Base-by-base conservation (phyloP, 2,888 invertebrate genomes). In the Ceraclea dissimilis region DNA sequence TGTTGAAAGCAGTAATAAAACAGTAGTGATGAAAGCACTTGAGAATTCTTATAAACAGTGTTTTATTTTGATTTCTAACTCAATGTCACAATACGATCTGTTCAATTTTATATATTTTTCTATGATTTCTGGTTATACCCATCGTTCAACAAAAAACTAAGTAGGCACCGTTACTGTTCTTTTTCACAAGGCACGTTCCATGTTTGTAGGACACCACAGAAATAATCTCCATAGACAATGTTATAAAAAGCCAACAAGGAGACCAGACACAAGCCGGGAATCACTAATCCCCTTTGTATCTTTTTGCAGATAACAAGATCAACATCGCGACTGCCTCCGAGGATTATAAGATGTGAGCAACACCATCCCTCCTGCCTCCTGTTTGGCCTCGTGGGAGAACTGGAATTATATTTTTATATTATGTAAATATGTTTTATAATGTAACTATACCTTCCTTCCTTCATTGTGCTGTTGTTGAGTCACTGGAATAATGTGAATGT, bases 271-370 rank as follows among this genome's bases (percentile, higher is more conserved):
- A 19, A 46, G 18, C 5, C 46, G 20, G 8, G 22, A 39, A 17
- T 10, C 22, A 16, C n/a, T 49, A 49, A 54, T 54, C 49, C 49
- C 22, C 31, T 49, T 46, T 54, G 54, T 54, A 54, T 54, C 54
- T 54, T 22, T 54, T 16, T 33, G 39, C 54, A 54, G 54, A 54
- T 54, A 54, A 54, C 54, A 21, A 47, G 49, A 33, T 54, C 34
- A 31, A 22, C 44, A 44, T 13, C 39, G 39, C 39, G 39, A 39
- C 39, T 39, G 39, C 39, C 5, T 39, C n/a, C 39, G 13, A 16
- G 39, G 39, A 39, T 39, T 39, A n/a, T n/a, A 39, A 39, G 39
- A 39, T 8, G 16, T 13, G 13, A 26, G 10, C 26, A 26, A 10
- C n/a, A n/a, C 5, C 26, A 26, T 10, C 26, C 39, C 39, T 39